A percentile compares a stretch with the other conserved stretches of the same genome.
These are phyloP conservation scores for Uromys caudimaculatus DNA, from an alignment of 2,797 vertebrate genomes.

Conservation along the genomic window DNA sequence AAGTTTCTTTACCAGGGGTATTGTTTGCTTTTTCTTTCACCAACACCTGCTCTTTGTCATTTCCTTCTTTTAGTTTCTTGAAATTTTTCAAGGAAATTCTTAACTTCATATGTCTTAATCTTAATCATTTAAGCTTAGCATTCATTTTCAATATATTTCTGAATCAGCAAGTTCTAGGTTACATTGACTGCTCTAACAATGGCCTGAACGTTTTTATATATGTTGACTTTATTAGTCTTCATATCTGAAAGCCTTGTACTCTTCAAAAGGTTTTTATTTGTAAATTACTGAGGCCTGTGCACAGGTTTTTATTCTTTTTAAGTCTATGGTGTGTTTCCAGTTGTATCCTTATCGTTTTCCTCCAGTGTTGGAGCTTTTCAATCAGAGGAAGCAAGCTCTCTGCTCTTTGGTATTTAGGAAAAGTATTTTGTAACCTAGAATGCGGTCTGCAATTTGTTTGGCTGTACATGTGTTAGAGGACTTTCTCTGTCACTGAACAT, in stretches of 20 bases:
- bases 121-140: not conserved
- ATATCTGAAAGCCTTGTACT: conserved; percentile 26
- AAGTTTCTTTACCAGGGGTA: not conserved
- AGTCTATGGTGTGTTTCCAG: not conserved
- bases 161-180: conserved; percentile 23
- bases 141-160: conserved; percentile 50
- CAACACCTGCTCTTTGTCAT: conserved; percentile 16
- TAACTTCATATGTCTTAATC: not conserved
- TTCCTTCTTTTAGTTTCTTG: conserved; percentile 28
- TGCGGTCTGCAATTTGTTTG: not conserved
- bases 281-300: conserved; percentile 6
- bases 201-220: not conserved
- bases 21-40: conserved; percentile 53
- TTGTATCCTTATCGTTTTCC: conserved; percentile 28
- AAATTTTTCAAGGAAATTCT: not conserved
- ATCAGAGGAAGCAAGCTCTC: not conserved
- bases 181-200: not conserved
- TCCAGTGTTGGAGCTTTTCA: conserved; percentile 42
- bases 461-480: not conserved
- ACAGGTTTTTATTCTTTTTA: not conserved
- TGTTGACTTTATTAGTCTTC: conserved; percentile 16
- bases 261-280: not conserved
- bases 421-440: conserved; percentile 36
- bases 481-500: not conserved
- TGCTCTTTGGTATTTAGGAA: conserved; percentile 1